These are phyloP conservation scores for Erpornis zantholeuca DNA, from an alignment of 2,113 vertebrate species.

Conservation along the genomic window DNA sequence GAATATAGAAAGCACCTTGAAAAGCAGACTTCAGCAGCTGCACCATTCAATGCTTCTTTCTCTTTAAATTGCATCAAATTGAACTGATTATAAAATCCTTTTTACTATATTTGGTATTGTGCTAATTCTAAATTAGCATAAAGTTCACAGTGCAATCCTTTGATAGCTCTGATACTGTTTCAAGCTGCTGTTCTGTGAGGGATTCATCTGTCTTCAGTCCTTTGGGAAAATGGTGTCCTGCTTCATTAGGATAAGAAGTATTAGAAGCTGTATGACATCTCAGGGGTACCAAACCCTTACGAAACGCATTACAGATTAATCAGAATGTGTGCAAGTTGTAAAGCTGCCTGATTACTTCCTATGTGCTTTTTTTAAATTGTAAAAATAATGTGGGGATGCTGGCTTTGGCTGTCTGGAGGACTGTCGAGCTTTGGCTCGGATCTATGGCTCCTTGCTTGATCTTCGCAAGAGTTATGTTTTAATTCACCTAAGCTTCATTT, in stretches of 20 bases:
- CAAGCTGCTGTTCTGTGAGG: neutral
- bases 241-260: neutral
- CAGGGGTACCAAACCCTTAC: neutral
- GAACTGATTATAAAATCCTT: neutral
- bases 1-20: neutral
- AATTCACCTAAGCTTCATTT: neutral
- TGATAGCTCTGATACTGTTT: neutral
- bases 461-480: accelerated
- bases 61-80: neutral
- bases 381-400: neutral
- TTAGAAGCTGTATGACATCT: neutral
- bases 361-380: neutral
- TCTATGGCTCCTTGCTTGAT: neutral
- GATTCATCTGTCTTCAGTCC: neutral
- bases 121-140: neutral
- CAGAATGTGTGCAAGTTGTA: neutral
- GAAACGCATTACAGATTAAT: neutral
- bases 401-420: neutral
- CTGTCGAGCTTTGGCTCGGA: accelerated
- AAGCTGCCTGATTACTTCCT: neutral
- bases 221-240: neutral
- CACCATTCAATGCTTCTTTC: neutral
- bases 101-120: neutral
- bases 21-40: neutral
- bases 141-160: neutral